Evolutionary conservation across 2,888 invertebrate species (phyloP).

Genomic region (Lymantria dispar): DNA sequence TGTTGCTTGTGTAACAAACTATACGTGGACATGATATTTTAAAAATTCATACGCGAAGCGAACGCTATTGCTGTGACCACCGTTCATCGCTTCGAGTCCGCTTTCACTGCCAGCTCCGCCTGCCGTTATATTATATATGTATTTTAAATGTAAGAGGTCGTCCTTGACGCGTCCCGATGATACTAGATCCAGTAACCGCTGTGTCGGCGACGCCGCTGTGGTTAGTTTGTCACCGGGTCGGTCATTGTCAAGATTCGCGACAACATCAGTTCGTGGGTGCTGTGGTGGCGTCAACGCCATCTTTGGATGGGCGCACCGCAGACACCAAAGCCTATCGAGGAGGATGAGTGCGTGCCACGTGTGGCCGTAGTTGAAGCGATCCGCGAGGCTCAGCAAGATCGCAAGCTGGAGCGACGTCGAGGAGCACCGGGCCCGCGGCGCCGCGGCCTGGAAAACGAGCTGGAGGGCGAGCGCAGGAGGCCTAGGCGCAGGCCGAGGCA

Average conservation of each 20-base stretch:
- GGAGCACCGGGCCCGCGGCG: conserved; percentile 57
- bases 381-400: conserved; percentile 48
- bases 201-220: conserved; percentile 39
- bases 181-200: conserved; percentile 36
- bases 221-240: conserved; percentile 35
- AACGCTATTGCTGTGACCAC: conserved; percentile 52
- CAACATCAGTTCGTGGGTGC: conserved; percentile 75
- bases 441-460: conserved; percentile 62
- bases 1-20: conserved; percentile 54
- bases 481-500: conserved; percentile 59
- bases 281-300: conserved; percentile 79
- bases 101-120: conserved; percentile 63
- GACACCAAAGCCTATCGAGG: conserved; percentile 70
- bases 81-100: conserved; percentile 56
- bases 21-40: conserved; percentile 43
- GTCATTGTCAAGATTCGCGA: conserved; percentile 72
- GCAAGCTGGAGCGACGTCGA: conserved; percentile 63
- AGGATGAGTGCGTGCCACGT: conserved; percentile 65
- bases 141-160: conserved; percentile 46
- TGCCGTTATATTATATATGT: conserved; percentile 45
- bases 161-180: conserved; percentile 29
- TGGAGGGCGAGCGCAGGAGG: conserved; percentile 65
- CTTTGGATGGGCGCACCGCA: conserved; percentile 80
- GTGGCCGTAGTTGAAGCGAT: conserved; percentile 61
- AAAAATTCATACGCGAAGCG: conserved; percentile 24